Base-by-base conservation (phyloP, 2,797 vertebrate species). In the Sebastes oblongus region DNA sequence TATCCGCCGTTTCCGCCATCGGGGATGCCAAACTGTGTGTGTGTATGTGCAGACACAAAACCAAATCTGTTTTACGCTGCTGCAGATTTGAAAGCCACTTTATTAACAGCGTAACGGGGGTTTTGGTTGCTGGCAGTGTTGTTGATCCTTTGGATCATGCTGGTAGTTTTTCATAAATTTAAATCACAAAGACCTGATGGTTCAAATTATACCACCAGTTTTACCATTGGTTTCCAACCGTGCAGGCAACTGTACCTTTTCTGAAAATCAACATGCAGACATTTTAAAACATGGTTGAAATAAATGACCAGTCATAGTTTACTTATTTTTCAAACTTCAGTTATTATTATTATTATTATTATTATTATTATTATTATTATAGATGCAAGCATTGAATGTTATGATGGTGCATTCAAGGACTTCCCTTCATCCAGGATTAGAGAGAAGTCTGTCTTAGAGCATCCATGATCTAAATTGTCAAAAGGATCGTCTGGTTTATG, bases 1-100 rank as follows among this genome's bases (percentile, higher is more conserved):
- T 86, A 86, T 69, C 71, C 4, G 0, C 39, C 8, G 80, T 18
- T 83, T 85, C 75, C 67, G 50, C 70, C 67, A 3, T 54, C 24
- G 46, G n/a, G 64, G 68, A 61, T 7, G 76, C 66, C 83, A 73
- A 64, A 69, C 59, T 59, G 10, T 50, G 55, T 34, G 50, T 58
- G 50, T 58, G 66, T 55, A 0, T 60, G 71, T 55, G 36, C 5
- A 61, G 68, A 30, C 18, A 14, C 18, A 6, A 34, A 62, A 66
- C 64, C 46, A 72, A 71, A 79, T 72, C 68, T 74, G 70, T 67
- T 70, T 67, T n/a, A 42, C 39, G 5, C 55, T 27, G 61, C 73
- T 56, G 65, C 71, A 61, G 67, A 54, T 83, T 29, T 27, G 14
- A 77, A 68, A 82, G 76, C 72, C 64, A 24, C 69, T 58, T 69